Percentiles rank a stretch among this genome's conserved stretches.
phyloP scores from a whole-genome alignment of 2,797 vertebrate species.

The Pangasius krempfi region DNA sequence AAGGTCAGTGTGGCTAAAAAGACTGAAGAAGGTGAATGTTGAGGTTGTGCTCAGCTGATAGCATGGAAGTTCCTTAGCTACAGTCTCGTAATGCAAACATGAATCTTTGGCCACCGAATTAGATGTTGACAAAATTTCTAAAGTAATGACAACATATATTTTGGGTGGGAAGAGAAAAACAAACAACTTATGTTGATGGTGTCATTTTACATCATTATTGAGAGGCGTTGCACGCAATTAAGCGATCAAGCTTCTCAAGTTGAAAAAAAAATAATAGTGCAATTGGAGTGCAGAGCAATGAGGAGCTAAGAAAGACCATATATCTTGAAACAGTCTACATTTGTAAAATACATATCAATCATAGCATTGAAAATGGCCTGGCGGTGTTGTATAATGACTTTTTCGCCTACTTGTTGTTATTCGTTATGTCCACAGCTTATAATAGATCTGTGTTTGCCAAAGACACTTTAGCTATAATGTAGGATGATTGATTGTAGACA shows the following conservation, averaged over 20 bases:
- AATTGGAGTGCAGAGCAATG: background rate
- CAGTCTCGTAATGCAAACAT: background rate
- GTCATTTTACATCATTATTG: background rate
- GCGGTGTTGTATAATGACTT: background rate
- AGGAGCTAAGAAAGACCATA: background rate
- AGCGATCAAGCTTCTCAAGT: background rate
- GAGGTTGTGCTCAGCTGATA: background rate
- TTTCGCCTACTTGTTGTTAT: background rate
- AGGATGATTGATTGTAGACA: background rate
- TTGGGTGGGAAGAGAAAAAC: background rate
- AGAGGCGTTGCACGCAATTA: background rate
- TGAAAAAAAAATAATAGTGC: background rate
- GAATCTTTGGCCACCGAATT: background rate
- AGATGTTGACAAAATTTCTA: background rate
- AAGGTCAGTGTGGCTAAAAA: background rate
- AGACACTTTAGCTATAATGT: slow-evolving; percentile 17
- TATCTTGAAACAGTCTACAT: background rate
- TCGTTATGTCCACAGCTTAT: slow-evolving; percentile 12
- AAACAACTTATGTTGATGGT: background rate
- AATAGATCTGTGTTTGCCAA: slow-evolving; percentile 26
- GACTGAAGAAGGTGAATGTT: background rate
- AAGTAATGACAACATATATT: background rate
- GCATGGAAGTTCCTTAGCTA: background rate
- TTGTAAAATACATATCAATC: background rate
- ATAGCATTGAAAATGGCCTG: background rate